Percentiles rank a stretch among this genome's conserved stretches.
Conservation (phyloP, 1,140 invertebrate genomes). For the Drosophila bocqueti region DNA sequence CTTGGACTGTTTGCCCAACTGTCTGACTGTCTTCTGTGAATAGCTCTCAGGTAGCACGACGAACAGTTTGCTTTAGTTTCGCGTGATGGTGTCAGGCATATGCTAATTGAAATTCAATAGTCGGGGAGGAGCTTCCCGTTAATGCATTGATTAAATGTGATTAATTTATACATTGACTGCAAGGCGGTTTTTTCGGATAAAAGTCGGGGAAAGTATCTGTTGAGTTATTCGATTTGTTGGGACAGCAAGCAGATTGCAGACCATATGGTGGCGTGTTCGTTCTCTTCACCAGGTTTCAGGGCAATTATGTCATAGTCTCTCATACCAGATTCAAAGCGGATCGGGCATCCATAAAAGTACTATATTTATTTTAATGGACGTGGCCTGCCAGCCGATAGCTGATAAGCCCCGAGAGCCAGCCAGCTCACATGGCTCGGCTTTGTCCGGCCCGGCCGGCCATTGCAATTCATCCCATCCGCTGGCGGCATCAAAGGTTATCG, state of each 20-base stretch:
- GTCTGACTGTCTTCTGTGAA: conserved; percentile 31
- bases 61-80: conserved; percentile 11
- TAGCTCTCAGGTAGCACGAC: conserved; percentile 16
- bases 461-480: conserved; percentile 47
- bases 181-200: neutral
- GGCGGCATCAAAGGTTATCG: conserved; percentile 53
- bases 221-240: conserved; percentile 5
- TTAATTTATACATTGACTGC: conserved; percentile 4
- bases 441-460: conserved; percentile 19
- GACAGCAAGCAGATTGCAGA: neutral
- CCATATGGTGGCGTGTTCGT: conserved; percentile 48
- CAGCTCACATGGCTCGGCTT: conserved; percentile 22
- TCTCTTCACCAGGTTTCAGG: conserved; percentile 20
- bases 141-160: conserved; percentile 46
- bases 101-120: conserved; percentile 49
- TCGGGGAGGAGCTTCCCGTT: conserved; percentile 10
- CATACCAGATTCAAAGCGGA: conserved; percentile 44
- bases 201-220: conserved; percentile 1
- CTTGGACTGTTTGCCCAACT: conserved; percentile 48
- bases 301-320: conserved; percentile 45
- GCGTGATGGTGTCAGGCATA: conserved; percentile 27
- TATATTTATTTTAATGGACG: conserved; percentile 17
- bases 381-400: neutral
- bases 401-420: conserved; percentile 24
- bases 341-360: conserved; percentile 40